A percentile compares a stretch with the other conserved stretches of the same genome.
Evolutionary conservation across 1,140 invertebrate species (phyloP).

Genomic region (Mya arenaria): DNA sequence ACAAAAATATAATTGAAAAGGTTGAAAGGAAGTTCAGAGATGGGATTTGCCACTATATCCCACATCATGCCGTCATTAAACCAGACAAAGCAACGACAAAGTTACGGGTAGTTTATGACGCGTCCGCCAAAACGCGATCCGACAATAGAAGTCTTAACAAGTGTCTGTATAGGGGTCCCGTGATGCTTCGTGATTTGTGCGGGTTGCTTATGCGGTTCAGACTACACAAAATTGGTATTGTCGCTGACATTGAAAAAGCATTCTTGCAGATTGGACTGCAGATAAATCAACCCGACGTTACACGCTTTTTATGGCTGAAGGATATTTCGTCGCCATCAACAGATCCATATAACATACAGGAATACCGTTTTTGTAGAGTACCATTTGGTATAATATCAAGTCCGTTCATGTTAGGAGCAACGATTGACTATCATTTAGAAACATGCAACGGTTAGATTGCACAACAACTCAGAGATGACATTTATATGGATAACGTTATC

Average conservation of each 20-base stretch:
- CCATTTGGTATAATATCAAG: conserved; percentile 41
- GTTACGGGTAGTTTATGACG: not conserved
- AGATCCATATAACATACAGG: not conserved
- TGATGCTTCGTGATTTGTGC: conserved; percentile 9
- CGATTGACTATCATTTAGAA: conserved; percentile 1
- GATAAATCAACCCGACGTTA: not conserved
- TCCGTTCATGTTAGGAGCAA: conserved; percentile 1
- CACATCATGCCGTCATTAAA: not conserved
- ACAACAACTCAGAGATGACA: not conserved
- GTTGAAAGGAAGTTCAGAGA: not conserved
- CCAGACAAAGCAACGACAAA: conserved; percentile 9
- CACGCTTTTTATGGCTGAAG: not conserved
- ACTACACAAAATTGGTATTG: not conserved
- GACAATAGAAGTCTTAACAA: not conserved
- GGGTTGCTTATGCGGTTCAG: not conserved
- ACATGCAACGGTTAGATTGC: not conserved
- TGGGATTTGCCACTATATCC: not conserved
- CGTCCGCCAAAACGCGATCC: not conserved
- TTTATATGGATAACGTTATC: not conserved
- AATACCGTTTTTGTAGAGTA: not conserved
- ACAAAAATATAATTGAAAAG: conserved; percentile 24
- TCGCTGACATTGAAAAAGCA: not conserved
- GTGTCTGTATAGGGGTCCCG: not conserved
- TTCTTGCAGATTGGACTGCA: not conserved
- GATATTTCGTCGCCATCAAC: not conserved